A percentile compares a stretch with the other conserved stretches of the same genome.
Evolutionary conservation across 2,888 invertebrate genomes (phyloP).

Genomic region (Entomobrya proxima): DNA sequence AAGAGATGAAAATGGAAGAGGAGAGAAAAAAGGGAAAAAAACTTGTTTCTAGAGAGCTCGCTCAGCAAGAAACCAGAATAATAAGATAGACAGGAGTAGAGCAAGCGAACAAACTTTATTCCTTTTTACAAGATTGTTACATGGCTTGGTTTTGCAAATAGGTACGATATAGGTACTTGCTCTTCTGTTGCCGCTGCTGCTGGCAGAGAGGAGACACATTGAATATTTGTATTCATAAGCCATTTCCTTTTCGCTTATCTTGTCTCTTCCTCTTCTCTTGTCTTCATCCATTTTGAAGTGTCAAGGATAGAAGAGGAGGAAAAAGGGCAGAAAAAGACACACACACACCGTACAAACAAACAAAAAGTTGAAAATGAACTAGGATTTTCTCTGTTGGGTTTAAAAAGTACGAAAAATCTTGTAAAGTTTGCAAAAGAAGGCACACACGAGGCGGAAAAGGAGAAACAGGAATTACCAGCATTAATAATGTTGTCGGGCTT

Average conservation of each 20-base stretch:
- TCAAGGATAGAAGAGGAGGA: not conserved
- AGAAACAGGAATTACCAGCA: constrained; percentile 33
- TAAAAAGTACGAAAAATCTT: constrained; percentile 2
- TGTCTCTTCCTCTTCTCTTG: constrained; percentile 26
- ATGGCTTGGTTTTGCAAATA: constrained; percentile 21
- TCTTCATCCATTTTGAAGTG: constrained; percentile 34
- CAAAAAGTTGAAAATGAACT: not conserved
- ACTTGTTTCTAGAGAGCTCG: constrained; percentile 9
- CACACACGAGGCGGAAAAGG: not conserved
- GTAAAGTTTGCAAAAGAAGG: constrained; percentile 17
- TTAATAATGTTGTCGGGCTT: constrained; percentile 41
- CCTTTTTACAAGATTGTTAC: constrained; percentile 11
- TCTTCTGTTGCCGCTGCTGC: not conserved
- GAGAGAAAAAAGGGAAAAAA: not conserved
- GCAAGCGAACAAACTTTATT: constrained; percentile 6
- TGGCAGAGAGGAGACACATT: constrained; percentile 13
- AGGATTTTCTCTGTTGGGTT: not conserved
- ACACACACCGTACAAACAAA: not conserved
- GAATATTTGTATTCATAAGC: constrained; percentile 41
- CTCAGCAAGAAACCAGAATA: constrained; percentile 29
- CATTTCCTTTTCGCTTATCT: constrained; percentile 40
- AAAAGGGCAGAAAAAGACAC: not conserved
- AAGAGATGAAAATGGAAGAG: not conserved
- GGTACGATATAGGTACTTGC: not conserved
- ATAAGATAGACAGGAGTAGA: constrained; percentile 26